Percentiles rank a stretch among this genome's conserved stretches.
Conservation (phyloP, 2,113 vertebrate genomes). For the Mastomys coucha region DNA sequence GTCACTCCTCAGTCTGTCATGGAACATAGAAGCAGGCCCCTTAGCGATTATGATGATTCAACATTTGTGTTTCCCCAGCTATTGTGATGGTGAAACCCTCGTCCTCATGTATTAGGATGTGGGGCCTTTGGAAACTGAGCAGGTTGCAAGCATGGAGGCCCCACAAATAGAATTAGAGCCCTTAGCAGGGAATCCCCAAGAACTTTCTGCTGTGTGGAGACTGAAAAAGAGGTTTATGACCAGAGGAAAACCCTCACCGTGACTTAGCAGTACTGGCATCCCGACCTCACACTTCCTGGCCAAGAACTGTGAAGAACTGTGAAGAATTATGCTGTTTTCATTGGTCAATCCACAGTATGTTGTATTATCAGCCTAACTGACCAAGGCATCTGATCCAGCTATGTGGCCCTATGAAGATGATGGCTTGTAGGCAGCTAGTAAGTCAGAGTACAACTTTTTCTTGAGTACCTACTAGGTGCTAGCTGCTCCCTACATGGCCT, state of each 20-base stretch:
- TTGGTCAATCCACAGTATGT: not conserved
- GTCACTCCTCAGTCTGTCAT: not conserved
- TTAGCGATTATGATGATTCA: accelerated
- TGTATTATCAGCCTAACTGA: too few species aligned
- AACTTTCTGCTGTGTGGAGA: not conserved
- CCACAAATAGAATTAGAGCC: not conserved
- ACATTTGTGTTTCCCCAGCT: not conserved
- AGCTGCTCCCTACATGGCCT: not conserved
- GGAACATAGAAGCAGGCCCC: not conserved
- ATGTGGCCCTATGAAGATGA: not conserved
- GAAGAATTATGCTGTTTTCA: not conserved
- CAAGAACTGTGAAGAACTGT: not conserved
- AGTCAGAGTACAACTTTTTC: not conserved
- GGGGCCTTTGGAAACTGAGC: not conserved
- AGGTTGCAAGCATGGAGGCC: not conserved
- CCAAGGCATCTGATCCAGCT: not conserved
- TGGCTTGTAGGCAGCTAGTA: not conserved
- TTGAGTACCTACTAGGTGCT: not conserved
- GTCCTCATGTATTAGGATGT: not conserved
- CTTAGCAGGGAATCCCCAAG: not conserved
- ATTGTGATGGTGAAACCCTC: too few species aligned
- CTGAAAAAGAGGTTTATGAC: not conserved
- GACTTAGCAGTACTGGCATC: not conserved
- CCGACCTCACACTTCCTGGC: not conserved
- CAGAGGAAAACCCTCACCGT: not conserved